Conservation (phyloP, 2,797 vertebrate species). For the Danio choprae region DNA sequence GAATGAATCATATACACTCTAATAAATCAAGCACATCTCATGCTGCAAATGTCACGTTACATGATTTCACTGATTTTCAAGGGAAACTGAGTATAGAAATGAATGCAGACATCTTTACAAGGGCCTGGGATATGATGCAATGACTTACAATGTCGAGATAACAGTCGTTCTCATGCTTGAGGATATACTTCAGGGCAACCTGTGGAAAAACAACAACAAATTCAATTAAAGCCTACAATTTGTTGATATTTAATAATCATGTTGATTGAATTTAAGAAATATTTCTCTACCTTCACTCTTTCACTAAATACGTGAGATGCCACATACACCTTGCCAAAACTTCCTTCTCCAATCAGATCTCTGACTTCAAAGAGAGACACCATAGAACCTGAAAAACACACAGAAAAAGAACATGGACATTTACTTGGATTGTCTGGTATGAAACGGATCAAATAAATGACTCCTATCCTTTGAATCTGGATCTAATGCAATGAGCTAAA, state of each 20-base stretch:
- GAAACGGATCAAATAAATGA: neutral
- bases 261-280: neutral
- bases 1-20: no score
- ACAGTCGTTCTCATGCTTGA: neutral
- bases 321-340: neutral
- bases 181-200: slow-evolving; percentile 1
- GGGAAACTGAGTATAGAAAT: no score
- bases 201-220: neutral
- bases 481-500: neutral
- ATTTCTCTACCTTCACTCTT: neutral
- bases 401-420: neutral
- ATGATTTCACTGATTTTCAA: no score
- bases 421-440: neutral
- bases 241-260: neutral
- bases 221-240: neutral
- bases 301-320: neutral
- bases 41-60: no score
- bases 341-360: neutral
- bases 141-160: neutral
- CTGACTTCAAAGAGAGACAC: neutral
- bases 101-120: no score
- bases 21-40: no score
- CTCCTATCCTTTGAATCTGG: neutral
- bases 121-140: no score
- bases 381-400: neutral